A percentile compares a stretch with the other conserved stretches of the same genome.
Conservation (phyloP, 2,113 vertebrate genomes). For the Neolamprologus fasciatus region DNA sequence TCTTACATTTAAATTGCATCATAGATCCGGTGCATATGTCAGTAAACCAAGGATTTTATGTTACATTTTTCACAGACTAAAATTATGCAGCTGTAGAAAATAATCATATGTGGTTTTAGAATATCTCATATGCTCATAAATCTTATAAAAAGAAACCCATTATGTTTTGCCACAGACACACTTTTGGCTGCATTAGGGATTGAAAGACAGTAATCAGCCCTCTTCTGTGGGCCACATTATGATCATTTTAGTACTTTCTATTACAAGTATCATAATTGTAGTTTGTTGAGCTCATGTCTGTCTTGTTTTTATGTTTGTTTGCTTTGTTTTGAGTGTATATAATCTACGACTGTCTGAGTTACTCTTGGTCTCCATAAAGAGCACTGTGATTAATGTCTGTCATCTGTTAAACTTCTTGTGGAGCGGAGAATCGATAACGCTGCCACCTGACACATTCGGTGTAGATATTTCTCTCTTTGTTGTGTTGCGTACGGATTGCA, state of each 20-base stretch:
- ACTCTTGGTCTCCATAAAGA: conserved; percentile 9
- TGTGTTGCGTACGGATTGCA: background rate
- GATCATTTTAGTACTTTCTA: background rate
- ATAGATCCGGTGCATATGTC: background rate
- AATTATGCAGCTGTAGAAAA: background rate
- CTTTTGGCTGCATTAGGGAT: background rate
- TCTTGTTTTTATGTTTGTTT: background rate
- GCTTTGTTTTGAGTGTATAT: background rate
- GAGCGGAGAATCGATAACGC: conserved; percentile 44
- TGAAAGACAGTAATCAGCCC: conserved; percentile 23
- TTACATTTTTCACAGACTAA: background rate
- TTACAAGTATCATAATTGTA: background rate
- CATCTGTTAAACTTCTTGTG: conserved; percentile 39
- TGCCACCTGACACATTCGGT: conserved; percentile 22
- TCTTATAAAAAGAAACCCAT: background rate
- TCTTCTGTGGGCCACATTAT: background rate
- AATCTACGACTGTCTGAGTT: background rate
- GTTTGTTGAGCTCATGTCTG: background rate
- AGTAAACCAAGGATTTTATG: background rate
- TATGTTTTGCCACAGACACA: background rate
- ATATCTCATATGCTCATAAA: conserved; percentile 2
- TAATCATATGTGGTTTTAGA: background rate
- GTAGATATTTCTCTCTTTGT: conserved; percentile 34
- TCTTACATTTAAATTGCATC: background rate
- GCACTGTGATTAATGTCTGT: conserved; percentile 40